phyloP scores from a whole-genome alignment of 2,797 vertebrate genomes.

The Cichlasoma orientale region DNA sequence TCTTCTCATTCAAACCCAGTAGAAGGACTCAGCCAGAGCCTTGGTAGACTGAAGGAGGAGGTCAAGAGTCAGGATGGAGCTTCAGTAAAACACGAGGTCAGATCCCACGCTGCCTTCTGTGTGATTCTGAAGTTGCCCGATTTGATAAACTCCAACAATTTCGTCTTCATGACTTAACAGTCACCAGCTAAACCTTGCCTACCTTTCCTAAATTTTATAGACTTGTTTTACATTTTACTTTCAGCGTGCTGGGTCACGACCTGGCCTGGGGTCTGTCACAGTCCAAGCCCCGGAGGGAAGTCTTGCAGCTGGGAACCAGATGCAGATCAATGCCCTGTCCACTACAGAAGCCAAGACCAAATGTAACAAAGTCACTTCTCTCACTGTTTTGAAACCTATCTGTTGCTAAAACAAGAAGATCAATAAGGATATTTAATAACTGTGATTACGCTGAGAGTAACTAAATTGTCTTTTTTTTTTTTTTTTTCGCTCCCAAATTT shows the following conservation, averaged over 20 bases:
- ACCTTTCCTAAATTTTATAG: background rate
- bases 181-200: background rate
- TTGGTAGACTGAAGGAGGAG: conserved; percentile 67
- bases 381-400: background rate
- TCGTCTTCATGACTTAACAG: background rate
- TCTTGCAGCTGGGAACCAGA: conserved; percentile 45
- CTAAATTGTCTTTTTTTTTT: background rate
- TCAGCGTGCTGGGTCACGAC: conserved; percentile 47
- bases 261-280: conserved; percentile 20
- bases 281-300: conserved; percentile 47
- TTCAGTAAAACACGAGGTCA: conserved; percentile 70
- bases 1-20: conserved; percentile 41
- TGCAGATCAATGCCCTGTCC: conserved; percentile 37
- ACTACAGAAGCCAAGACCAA: conserved; percentile 60
- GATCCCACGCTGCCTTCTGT: background rate
- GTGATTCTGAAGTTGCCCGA: background rate
- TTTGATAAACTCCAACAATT: background rate
- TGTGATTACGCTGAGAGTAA: background rate
- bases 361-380: conserved; percentile 44
- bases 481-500: background rate
- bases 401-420: background rate
- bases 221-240: background rate
- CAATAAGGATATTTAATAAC: background rate
- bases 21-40: conserved; percentile 39
- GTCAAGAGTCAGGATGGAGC: conserved; percentile 50